Percentiles rank a stretch among this genome's conserved stretches.
Conservation (phyloP, 2,113 vertebrate genomes). For the Collichthys lucidus region DNA sequence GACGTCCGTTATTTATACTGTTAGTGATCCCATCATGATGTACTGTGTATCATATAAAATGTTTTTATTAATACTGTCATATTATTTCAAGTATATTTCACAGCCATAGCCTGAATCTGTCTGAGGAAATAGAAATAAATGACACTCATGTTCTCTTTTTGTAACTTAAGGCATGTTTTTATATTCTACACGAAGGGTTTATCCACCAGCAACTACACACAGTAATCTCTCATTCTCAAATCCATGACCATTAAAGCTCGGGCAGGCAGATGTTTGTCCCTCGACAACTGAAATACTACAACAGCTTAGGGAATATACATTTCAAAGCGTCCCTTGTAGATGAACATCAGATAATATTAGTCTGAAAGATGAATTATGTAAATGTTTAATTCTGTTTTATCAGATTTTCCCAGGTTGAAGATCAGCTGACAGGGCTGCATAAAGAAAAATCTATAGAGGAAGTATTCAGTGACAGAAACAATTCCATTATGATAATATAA, state of each 20-base stretch:
- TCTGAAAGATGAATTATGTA: constrained; percentile 7
- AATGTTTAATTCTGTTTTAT: constrained; percentile 28
- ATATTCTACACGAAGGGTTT: constrained; percentile 11
- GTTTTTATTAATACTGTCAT: background rate
- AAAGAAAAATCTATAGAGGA: constrained; percentile 21
- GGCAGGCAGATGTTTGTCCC: constrained; percentile 46
- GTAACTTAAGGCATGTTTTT: constrained; percentile 31
- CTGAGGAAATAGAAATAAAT: background rate
- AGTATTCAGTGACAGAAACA: constrained; percentile 3
- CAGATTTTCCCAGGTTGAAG: background rate
- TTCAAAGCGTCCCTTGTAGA: background rate
- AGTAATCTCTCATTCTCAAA: constrained; percentile 59
- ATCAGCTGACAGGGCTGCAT: constrained; percentile 8
- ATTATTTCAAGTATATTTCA: background rate
- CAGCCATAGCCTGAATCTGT: background rate
- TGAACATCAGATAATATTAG: constrained; percentile 11
- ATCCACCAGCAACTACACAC: constrained; percentile 33
- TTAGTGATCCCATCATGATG: background rate
- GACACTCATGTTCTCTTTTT: background rate
- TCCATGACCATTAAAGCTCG: constrained; percentile 53
- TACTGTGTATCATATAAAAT: background rate
- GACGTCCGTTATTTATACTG: no score
- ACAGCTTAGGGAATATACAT: constrained; percentile 46
- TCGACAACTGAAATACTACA: constrained; percentile 21
- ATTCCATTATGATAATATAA: constrained; percentile 47